phyloP scores from a whole-genome alignment of 2,113 vertebrate genomes.

The Urocynchramus pylzowi region DNA sequence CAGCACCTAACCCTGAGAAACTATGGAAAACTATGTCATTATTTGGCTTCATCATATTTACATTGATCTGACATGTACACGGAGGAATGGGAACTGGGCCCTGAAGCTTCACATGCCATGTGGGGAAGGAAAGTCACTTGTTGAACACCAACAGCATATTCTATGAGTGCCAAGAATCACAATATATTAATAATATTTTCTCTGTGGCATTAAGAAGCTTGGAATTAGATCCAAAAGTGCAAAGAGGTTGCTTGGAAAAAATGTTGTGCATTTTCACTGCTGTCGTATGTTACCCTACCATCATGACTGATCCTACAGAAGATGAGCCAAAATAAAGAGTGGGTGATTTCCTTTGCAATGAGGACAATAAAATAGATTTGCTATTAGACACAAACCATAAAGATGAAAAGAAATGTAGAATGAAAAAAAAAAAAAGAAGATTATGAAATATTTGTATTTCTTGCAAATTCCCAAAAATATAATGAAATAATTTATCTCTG shows the following conservation, averaged over 20 bases:
- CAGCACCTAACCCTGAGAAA: conserved; percentile 3
- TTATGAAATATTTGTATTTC: neutral
- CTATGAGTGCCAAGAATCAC: conserved; percentile 31
- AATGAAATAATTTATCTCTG: neutral
- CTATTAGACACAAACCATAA: neutral
- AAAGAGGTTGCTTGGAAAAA: conserved; percentile 20
- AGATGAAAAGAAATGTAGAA: neutral
- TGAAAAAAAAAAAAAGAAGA: neutral
- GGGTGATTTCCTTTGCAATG: neutral
- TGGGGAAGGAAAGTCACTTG: neutral
- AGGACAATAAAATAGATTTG: conserved; percentile 14
- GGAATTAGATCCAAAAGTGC: neutral
- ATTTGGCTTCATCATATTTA: neutral
- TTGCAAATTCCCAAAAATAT: neutral
- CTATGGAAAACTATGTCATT: neutral
- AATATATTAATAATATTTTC: conserved; percentile 43
- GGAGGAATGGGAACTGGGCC: neutral
- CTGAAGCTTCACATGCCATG: neutral
- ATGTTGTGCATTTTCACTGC: neutral
- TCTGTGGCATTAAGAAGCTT: neutral
- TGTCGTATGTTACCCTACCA: neutral
- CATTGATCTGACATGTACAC: neutral
- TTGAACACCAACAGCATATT: neutral
- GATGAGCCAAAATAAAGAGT: conserved; percentile 25
- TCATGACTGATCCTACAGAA: neutral